Evolutionary conservation across 1,140 invertebrate species (phyloP).

Genomic region (Drosophila yakuba): DNA sequence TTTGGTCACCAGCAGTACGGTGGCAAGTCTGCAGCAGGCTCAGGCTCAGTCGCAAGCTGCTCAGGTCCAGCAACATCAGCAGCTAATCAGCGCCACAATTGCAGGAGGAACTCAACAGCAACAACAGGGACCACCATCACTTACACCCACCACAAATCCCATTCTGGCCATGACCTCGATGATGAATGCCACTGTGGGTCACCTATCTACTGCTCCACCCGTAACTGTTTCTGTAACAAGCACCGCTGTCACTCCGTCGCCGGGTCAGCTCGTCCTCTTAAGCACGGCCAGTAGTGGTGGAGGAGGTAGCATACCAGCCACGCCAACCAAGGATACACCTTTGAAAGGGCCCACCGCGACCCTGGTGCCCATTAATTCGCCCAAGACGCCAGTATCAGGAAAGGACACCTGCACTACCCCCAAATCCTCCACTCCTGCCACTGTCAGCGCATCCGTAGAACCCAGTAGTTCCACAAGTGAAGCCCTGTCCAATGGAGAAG

Average conservation of each 20-base stretch:
- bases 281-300: conserved; percentile 32
- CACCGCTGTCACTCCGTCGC: conserved; percentile 37
- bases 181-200: conserved; percentile 72
- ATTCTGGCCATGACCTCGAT: conserved; percentile 82
- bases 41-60: conserved; percentile 58
- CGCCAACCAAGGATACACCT: conserved; percentile 60
- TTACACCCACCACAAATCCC: conserved; percentile 69
- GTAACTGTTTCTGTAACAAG: conserved; percentile 46
- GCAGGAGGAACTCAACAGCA: conserved; percentile 68
- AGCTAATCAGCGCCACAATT: conserved; percentile 53
- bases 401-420: conserved; percentile 28
- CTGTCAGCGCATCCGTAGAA: conserved; percentile 34
- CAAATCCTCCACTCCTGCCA: conserved; percentile 10
- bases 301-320: conserved; percentile 7
- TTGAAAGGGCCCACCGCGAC: conserved; percentile 51
- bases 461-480: conserved; percentile 57
- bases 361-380: conserved; percentile 84
- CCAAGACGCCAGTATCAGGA: conserved; percentile 12
- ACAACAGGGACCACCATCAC: conserved; percentile 38
- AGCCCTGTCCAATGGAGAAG: conserved; percentile 50
- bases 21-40: conserved; percentile 67
- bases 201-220: conserved; percentile 49
- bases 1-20: conserved; percentile 71
- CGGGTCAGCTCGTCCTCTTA: conserved; percentile 47
- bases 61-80: conserved; percentile 57